Conservation (phyloP, 2,888 invertebrate species). For the Iphiclides podalirius region DNA sequence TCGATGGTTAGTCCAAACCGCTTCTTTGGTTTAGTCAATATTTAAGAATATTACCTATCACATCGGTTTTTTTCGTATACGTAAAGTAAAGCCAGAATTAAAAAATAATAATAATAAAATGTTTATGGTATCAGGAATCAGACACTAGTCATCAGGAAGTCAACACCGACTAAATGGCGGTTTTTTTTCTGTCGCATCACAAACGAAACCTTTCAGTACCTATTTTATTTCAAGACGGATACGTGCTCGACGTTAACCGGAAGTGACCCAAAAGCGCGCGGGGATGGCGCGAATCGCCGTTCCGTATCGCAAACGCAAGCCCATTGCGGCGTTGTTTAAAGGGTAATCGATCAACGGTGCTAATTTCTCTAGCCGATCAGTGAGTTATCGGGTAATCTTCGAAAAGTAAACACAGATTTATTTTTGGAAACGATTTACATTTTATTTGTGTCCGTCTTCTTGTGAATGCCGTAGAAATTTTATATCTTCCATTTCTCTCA, state of each 20-base stretch:
- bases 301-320: neutral
- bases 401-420: neutral
- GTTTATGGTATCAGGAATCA: too few species aligned
- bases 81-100: too few species aligned
- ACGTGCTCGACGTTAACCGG: conserved; percentile 12
- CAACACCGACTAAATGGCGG: too few species aligned
- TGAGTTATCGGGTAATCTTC: neutral
- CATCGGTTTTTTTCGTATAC: too few species aligned
- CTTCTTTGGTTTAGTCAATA: too few species aligned
- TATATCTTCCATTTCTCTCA: too few species aligned
- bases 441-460: too few species aligned
- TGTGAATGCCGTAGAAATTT: too few species aligned
- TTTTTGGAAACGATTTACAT: neutral
- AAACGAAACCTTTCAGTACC: neutral
- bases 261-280: conserved; percentile 26
- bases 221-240: conserved; percentile 2
- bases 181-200: neutral
- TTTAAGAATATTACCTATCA: too few species aligned
- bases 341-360: conserved; percentile 16
- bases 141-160: too few species aligned
- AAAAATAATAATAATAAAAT: too few species aligned
- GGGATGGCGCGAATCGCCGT: conserved; percentile 9
- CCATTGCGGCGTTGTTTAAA: conserved; percentile 16
- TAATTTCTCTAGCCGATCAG: neutral
- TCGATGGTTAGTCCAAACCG: too few species aligned